Percentiles rank a stretch among this genome's conserved stretches.
Evolutionary conservation across 2,888 invertebrate genomes (phyloP).

Genomic region (Eupithecia centaureata): DNA sequence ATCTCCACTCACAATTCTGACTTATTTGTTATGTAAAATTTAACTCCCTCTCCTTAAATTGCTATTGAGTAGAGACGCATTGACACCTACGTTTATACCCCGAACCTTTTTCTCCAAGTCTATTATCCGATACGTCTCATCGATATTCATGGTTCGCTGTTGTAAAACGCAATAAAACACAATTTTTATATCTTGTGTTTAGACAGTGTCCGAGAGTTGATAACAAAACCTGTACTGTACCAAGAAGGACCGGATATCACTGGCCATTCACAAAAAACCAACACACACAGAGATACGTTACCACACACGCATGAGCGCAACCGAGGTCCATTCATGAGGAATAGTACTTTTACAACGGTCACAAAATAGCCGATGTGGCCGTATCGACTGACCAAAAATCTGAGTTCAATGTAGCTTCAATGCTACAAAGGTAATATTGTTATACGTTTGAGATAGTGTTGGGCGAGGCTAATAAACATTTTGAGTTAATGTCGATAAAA

Average conservation of each 20-base stretch:
- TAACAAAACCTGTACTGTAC: slow-evolving; percentile 81
- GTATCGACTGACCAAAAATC: slow-evolving; percentile 55
- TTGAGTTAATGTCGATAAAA: slow-evolving; percentile 45
- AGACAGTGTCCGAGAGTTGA: slow-evolving; percentile 80
- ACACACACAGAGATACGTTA: slow-evolving; percentile 59
- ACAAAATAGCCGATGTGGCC: slow-evolving; percentile 64
- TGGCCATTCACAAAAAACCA: slow-evolving; percentile 81
- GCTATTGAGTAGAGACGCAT: slow-evolving; percentile 65
- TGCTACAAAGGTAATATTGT: slow-evolving; percentile 46
- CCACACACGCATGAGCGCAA: slow-evolving; percentile 61
- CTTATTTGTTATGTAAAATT: slow-evolving; percentile 72
- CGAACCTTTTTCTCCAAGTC: slow-evolving; percentile 57
- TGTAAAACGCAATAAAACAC: slow-evolving; percentile 81
- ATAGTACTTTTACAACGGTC: slow-evolving; percentile 68
- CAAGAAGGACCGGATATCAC: slow-evolving; percentile 80
- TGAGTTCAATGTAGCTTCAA: slow-evolving; percentile 52
- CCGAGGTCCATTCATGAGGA: slow-evolving; percentile 78
- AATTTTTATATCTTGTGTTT: slow-evolving; percentile 82
- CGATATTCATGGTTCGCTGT: slow-evolving; percentile 74
- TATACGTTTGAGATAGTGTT: slow-evolving; percentile 55
- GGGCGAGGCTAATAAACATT: slow-evolving; percentile 48
- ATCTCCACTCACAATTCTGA: slow-evolving; percentile 61
- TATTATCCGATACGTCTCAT: slow-evolving; percentile 73
- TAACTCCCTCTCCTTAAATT: slow-evolving; percentile 69
- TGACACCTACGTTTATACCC: slow-evolving; percentile 75